Conservation (phyloP, 2,888 invertebrate species). For the Dolichopus griseipennis region DNA sequence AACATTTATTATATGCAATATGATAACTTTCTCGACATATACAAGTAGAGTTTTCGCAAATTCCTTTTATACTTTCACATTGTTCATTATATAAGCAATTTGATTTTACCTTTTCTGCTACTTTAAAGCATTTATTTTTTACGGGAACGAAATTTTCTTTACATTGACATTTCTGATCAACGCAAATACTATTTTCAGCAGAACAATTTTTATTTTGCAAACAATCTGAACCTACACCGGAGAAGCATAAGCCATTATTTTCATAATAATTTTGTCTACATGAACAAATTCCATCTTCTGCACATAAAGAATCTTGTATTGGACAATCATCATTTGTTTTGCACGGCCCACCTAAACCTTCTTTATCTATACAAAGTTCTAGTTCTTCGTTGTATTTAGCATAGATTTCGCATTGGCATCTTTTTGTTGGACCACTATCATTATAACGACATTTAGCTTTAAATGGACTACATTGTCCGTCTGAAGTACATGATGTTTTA, state of each 20-base stretch:
- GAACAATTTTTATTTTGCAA: constrained; percentile 32
- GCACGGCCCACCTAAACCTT: constrained; percentile 37
- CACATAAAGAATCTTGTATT: constrained; percentile 34
- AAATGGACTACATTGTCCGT: constrained; percentile 41
- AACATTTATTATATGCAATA: neutral
- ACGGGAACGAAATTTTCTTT: constrained; percentile 38
- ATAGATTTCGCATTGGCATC: constrained; percentile 38
- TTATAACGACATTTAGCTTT: constrained; percentile 33
- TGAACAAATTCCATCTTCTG: constrained; percentile 32
- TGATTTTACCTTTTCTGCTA: constrained; percentile 27
- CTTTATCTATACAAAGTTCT: constrained; percentile 35
- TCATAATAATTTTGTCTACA: constrained; percentile 33
- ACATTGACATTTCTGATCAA: constrained; percentile 34
- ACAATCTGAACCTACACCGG: constrained; percentile 36
- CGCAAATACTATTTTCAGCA: constrained; percentile 32
- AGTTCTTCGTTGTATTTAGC: constrained; percentile 35
- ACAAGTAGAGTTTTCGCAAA: neutral
- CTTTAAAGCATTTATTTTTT: constrained; percentile 37
- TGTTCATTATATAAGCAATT: neutral
- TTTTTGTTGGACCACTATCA: constrained; percentile 31
- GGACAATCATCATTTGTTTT: constrained; percentile 32
- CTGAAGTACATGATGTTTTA: constrained; percentile 36
- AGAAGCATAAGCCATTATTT: constrained; percentile 30
- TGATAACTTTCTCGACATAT: neutral
- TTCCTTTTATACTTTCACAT: neutral